Conservation (phyloP, 1,140 invertebrate genomes). For the Hormaphis cornu region DNA sequence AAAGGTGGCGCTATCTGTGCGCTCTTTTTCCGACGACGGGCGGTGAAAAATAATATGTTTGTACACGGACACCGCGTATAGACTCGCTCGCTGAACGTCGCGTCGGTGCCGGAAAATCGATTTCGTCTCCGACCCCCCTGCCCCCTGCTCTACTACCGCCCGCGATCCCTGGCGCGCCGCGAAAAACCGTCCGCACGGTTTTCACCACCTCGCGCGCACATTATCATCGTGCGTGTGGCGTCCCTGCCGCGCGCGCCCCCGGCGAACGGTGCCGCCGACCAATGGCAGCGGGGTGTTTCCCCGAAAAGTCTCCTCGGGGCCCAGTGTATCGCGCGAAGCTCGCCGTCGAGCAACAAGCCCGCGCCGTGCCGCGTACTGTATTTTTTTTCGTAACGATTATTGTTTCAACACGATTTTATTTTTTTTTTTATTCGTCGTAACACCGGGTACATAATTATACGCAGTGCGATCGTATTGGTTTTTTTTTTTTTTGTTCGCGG, state of each 20-base stretch:
- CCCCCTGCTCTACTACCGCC: not conserved
- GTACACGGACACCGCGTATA: no score
- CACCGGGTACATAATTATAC: no score
- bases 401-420: not conserved
- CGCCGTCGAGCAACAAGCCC: conserved; percentile 21
- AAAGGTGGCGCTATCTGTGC: conserved; percentile 12
- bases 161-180: not conserved
- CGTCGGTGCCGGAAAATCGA: not conserved
- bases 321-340: conserved; percentile 26
- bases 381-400: not conserved
- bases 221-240: not conserved
- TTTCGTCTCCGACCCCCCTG: not conserved
- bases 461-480: no score
- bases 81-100: not conserved
- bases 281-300: conserved; percentile 29
- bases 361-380: not conserved
- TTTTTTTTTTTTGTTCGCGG: no score
- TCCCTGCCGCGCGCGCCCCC: not conserved
- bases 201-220: conserved; percentile 3
- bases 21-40: not conserved
- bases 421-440: not conserved
- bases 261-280: not conserved
- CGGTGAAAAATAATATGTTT: no score
- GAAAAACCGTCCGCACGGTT: conserved; percentile 2
- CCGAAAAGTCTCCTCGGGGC: conserved; percentile 6